Percentiles rank a stretch among this genome's conserved stretches.
Evolutionary conservation across 53 echinoderm and acorn worm genomes (phyloP).

Genomic region (Hippasteria phrygiana): DNA sequence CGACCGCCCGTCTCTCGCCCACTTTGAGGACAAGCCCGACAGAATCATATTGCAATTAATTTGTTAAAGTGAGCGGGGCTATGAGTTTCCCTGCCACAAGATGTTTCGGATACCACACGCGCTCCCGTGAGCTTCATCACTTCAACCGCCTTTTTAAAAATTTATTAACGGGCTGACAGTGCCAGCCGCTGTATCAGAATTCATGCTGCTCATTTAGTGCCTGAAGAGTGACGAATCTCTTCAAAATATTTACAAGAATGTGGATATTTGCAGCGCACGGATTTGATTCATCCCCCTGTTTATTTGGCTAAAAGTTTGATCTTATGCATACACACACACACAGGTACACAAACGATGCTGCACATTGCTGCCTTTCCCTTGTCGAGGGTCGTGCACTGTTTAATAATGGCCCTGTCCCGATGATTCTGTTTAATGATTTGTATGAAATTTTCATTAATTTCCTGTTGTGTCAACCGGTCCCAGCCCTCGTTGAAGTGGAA

Average conservation of each 20-base stretch:
- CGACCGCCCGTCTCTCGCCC: background rate
- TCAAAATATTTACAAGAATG: slow-evolving; percentile 66
- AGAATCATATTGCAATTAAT: slow-evolving; percentile 5
- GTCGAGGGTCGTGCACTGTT: slow-evolving; percentile 16
- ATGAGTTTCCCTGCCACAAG: background rate
- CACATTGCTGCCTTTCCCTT: background rate
- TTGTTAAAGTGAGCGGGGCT: background rate
- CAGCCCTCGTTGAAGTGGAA: background rate
- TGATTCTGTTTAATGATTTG: slow-evolving; percentile 6
- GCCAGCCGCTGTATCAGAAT: background rate
- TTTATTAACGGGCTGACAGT: background rate
- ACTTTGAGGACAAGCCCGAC: background rate
- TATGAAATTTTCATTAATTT: slow-evolving; percentile 29
- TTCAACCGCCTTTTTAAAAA: background rate
- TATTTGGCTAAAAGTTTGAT: slow-evolving; percentile 34
- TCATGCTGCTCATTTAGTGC: slow-evolving; percentile 43
- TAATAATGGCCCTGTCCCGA: background rate
- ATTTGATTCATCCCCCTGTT: background rate
- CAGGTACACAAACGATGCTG: background rate
- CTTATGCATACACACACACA: slow-evolving; percentile 7
- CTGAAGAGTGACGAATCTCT: slow-evolving; percentile 37
- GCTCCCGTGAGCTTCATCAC: background rate
- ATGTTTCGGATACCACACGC: background rate
- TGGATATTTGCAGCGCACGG: slow-evolving; percentile 3
- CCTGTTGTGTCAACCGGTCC: background rate